Percentiles rank a stretch among this genome's conserved stretches.
Conservation (phyloP, 2,113 vertebrate genomes). For the Coptodon bakossiorum region DNA sequence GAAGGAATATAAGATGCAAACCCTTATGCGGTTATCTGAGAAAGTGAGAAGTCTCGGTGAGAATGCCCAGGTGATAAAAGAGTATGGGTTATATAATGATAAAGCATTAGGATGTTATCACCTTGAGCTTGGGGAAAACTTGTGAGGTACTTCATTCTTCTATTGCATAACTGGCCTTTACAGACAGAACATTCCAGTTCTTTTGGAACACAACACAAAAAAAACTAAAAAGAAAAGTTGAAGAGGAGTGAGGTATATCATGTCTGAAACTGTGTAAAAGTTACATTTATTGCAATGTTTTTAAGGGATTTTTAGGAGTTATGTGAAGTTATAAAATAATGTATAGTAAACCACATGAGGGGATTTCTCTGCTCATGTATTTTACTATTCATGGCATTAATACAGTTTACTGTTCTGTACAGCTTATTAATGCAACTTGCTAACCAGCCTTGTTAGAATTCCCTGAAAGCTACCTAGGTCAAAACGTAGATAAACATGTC, state of each 20-base stretch:
- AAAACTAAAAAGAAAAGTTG: background rate
- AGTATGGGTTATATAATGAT: background rate
- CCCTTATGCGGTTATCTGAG: background rate
- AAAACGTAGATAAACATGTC: background rate
- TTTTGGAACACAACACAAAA: background rate
- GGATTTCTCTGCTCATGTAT: background rate
- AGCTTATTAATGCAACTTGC: background rate
- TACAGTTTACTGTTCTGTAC: background rate
- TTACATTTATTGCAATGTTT: background rate
- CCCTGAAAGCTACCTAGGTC: background rate
- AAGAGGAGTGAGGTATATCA: background rate
- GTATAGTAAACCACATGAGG: background rate
- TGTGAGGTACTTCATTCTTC: background rate
- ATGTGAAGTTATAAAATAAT: background rate
- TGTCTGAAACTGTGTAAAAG: background rate
- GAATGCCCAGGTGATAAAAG: background rate
- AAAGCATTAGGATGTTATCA: background rate
- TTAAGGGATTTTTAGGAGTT: background rate
- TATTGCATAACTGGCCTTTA: background rate
- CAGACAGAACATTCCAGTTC: background rate
- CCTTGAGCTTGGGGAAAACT: background rate
- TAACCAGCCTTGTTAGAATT: background rate
- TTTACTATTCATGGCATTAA: background rate
- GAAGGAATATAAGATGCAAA: background rate
- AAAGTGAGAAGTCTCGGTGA: background rate